Percentiles rank a stretch among this genome's conserved stretches.
Evolutionary conservation across 2,888 invertebrate species (phyloP).

Genomic region (Platynereis dumerilii): DNA sequence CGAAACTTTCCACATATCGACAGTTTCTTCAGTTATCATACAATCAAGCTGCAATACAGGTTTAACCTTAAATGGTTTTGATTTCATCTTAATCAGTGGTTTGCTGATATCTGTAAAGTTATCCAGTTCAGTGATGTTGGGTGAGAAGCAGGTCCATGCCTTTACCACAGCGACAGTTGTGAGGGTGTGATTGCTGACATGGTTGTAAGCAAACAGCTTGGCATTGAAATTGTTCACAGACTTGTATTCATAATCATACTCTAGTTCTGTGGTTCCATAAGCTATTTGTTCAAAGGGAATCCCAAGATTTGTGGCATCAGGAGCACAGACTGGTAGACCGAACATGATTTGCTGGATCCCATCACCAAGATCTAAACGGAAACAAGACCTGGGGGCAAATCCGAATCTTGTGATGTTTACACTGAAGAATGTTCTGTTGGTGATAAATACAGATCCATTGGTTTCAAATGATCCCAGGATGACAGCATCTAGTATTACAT

Average conservation of each 20-base stretch:
- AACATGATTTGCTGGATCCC: conserved; percentile 2
- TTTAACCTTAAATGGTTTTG: neutral
- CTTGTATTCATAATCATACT: neutral
- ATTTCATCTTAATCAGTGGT: conserved; percentile 8
- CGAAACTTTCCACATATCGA: neutral
- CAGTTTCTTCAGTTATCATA: neutral
- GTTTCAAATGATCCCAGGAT: neutral
- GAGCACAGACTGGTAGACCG: conserved; percentile 1
- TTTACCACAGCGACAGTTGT: conserved; percentile 1
- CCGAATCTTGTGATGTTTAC: neutral
- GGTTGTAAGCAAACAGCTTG: conserved; percentile 10
- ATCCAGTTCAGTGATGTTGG: conserved; percentile 2
- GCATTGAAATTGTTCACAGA: conserved; percentile 1
- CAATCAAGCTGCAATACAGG: conserved; percentile 1
- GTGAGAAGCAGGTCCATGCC: conserved; percentile 11
- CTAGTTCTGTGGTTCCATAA: neutral
- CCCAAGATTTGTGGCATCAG: neutral
- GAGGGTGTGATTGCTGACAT: conserved; percentile 12
- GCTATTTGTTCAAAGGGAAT: neutral
- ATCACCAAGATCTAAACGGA: conserved; percentile 1
- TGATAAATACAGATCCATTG: neutral
- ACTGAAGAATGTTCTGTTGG: neutral
- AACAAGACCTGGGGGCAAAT: neutral
- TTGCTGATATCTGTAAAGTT: conserved; percentile 5
- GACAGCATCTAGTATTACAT: conserved; percentile 3